Evolutionary conservation across 2,113 vertebrate genomes (phyloP), one percentile per base, ranked within the genome.

Genomic region (Zosterops borbonicus): DNA sequence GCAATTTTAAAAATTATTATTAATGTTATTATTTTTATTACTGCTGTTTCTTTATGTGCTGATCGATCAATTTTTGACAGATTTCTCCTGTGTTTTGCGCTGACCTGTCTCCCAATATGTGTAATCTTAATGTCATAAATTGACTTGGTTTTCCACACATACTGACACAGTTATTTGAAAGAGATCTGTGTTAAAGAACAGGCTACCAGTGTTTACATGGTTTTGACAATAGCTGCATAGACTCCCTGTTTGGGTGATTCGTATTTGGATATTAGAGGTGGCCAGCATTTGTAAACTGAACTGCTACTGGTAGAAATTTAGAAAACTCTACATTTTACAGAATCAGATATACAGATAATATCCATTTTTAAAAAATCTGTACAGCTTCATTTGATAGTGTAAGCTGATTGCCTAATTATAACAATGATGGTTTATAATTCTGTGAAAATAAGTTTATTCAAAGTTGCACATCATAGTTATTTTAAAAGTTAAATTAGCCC

Each of bases 281-380:
- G 60, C 42, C 89, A 73, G 6, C 4, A 89, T 96, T 74, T 90
- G 42, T 65, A 96, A 96, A 29, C 9, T 96, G 65, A 96, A 33
- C 11, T 28, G 21, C 64, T 76, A 27, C 71, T 84, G 55, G 55
- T 74, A 56, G 62, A 12, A 95, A 78, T 55, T 56, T 82, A 33
- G 68, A 89, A 94, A 94, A 35, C 4, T 44, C 24, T 75, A 73
- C 24, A 25, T 96, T 97, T 95, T 96, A 88, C 65, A 82, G 91
- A 97, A 14, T 1, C 60, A 90, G 14, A 80, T 63, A 80, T 50
- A 90, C n/a, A 95, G 83, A 88, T 33, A 92, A 7, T 49, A 70
- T 37, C 1, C 0, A 20, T 37, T 47, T 42, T 63, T 67, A n/a
- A 68, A 42, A 65, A 77, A 49, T 31, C 7, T 41, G 11, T 56